Evolutionary conservation across 2,797 vertebrate genomes (phyloP).

Genomic region (Chelmon rostratus): DNA sequence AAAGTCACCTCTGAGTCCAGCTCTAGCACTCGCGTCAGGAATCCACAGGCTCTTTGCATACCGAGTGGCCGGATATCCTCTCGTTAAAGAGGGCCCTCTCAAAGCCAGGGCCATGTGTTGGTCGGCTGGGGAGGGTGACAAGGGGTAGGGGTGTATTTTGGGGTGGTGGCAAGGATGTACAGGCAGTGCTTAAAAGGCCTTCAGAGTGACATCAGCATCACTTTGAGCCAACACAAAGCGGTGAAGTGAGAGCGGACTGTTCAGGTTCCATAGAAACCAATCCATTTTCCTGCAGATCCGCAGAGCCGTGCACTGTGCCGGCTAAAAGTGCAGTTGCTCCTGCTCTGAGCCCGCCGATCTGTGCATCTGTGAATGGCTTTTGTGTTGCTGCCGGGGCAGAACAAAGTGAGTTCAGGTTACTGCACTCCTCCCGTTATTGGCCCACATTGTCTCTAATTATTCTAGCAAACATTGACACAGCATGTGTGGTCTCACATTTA

Average conservation of each 20-base stretch:
- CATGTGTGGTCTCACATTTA: slow-evolving; percentile 85
- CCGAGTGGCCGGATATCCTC: slow-evolving; percentile 83
- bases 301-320: background rate
- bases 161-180: slow-evolving; percentile 60
- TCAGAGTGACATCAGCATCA: slow-evolving; percentile 72
- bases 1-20: slow-evolving; percentile 82
- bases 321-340: slow-evolving; percentile 68
- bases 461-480: slow-evolving; percentile 82
- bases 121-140: slow-evolving; percentile 62
- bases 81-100: slow-evolving; percentile 80
- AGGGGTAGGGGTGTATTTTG: slow-evolving; percentile 37
- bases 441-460: slow-evolving; percentile 83
- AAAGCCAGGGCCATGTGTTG: slow-evolving; percentile 80
- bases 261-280: slow-evolving; percentile 50
- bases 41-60: slow-evolving; percentile 82
- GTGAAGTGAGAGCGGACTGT: slow-evolving; percentile 15
- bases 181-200: slow-evolving; percentile 68
- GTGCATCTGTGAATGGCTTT: slow-evolving; percentile 77
- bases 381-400: slow-evolving; percentile 78
- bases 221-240: slow-evolving; percentile 51
- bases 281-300: slow-evolving; percentile 49
- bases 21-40: slow-evolving; percentile 75
- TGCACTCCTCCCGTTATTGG: slow-evolving; percentile 78
- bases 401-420: slow-evolving; percentile 84
- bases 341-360: slow-evolving; percentile 59